Evolutionary conservation across 2,797 vertebrate species (phyloP).

Genomic region (Falco rusticolus): DNA sequence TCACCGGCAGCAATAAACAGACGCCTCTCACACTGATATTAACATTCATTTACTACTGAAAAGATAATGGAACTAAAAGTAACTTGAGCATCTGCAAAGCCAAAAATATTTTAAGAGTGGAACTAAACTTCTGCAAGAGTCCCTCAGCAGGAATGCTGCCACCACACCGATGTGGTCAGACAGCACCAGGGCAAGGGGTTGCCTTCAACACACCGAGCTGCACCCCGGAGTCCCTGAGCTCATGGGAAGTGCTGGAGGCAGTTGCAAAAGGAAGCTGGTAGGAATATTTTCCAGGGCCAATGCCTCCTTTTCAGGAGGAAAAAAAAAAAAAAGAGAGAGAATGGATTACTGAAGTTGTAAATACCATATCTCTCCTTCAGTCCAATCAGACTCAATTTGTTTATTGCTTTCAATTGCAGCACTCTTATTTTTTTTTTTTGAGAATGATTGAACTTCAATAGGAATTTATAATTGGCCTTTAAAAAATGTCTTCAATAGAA

Average conservation of each 20-base stretch:
- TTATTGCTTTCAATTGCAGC: not conserved
- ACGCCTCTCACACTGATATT: not conserved
- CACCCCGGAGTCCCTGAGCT: not conserved
- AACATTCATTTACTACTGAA: not conserved
- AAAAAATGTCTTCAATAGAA: slow-evolving; percentile 58
- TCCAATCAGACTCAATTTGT: not conserved
- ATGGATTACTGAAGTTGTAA: not conserved
- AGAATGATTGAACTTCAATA: slow-evolving; percentile 25
- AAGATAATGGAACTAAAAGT: not conserved
- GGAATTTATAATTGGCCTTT: slow-evolving; percentile 60
- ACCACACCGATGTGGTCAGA: not conserved
- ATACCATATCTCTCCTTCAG: not conserved
- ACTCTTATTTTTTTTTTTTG: not conserved
- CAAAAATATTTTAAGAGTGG: not conserved
- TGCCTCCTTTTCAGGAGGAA: not conserved
- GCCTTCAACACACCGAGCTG: not conserved
- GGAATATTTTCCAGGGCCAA: not conserved
- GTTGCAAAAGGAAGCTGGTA: not conserved
- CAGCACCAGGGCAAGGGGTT: not conserved
- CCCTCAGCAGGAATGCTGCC: not conserved
- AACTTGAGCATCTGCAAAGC: not conserved
- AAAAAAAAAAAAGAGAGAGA: not conserved
- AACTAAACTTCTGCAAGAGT: not conserved
- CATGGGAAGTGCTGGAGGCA: not conserved
- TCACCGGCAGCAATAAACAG: not conserved